These are phyloP conservation scores for Clavelina lepadiformis DNA, from an alignment of 23 tunicate genomes.

Conservation along the genomic window DNA sequence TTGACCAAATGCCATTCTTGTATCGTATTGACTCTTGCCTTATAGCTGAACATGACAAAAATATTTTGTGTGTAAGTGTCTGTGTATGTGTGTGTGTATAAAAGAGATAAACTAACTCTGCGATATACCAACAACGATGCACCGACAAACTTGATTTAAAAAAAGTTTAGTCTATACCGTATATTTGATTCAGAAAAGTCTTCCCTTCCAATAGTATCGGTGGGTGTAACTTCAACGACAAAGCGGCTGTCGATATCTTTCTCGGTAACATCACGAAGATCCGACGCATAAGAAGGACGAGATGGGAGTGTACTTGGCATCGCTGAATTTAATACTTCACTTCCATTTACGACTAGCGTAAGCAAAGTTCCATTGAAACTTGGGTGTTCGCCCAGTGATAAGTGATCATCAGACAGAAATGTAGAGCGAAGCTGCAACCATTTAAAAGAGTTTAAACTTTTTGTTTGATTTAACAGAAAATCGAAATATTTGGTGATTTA, in stretches of 20 bases:
- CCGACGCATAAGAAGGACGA: slow-evolving; percentile 10
- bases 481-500: not conserved
- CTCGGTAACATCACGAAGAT: slow-evolving; percentile 27
- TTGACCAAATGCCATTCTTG: slow-evolving; percentile 42
- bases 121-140: no score
- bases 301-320: slow-evolving; percentile 36
- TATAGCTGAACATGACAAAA: slow-evolving; percentile 15
- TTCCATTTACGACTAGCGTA: slow-evolving; percentile 29
- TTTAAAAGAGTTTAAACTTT: no score
- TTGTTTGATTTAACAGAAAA: not conserved
- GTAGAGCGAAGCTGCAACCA: slow-evolving; percentile 31
- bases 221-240: slow-evolving; percentile 56
- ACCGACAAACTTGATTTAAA: no score
- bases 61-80: no score
- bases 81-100: no score
- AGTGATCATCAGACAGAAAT: slow-evolving; percentile 7
- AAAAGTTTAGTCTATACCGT: no score
- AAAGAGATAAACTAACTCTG: no score
- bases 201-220: slow-evolving; percentile 38
- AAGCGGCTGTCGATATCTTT: slow-evolving; percentile 30
- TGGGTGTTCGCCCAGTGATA: slow-evolving; percentile 47
- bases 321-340: not conserved
- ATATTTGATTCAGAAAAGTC: slow-evolving; percentile 9
- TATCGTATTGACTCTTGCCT: slow-evolving; percentile 12
- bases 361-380: slow-evolving; percentile 23